Evolutionary conservation across 30 jellyfish, hydroid and myxozoan species (phyloP).

Genomic region (Morbakka virulenta): DNA sequence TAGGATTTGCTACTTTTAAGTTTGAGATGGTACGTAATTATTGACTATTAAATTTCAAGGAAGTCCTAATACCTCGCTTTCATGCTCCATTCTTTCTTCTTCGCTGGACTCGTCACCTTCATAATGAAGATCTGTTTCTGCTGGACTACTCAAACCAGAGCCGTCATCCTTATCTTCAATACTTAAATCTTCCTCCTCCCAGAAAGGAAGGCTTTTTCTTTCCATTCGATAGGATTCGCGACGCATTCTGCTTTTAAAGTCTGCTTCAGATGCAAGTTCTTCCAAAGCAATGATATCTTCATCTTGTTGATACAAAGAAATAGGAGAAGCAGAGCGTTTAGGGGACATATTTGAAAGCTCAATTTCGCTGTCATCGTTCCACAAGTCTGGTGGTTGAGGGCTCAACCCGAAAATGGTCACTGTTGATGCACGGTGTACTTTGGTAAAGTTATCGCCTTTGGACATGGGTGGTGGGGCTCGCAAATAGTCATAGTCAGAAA

Average conservation of each 20-base stretch:
- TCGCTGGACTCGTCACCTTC: constrained; percentile 55
- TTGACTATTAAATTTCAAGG: too few relatives aligned
- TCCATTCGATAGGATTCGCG: neutral
- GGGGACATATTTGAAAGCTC: constrained; percentile 22
- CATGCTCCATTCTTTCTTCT: neutral
- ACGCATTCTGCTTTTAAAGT: neutral
- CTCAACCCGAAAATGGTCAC: constrained; percentile 64
- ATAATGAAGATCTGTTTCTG: constrained; percentile 50
- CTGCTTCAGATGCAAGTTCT: constrained; percentile 31
- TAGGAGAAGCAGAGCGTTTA: constrained; percentile 15
- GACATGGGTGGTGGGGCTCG: constrained; percentile 86
- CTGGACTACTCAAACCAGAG: constrained; percentile 75
- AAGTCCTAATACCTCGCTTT: neutral
- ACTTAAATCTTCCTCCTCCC: constrained; percentile 69
- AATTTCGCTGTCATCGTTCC: constrained; percentile 72
- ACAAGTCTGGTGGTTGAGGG: constrained; percentile 82
- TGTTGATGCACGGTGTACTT: constrained; percentile 85
- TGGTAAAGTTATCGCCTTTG: constrained; percentile 68
- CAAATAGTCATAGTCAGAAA: constrained; percentile 64
- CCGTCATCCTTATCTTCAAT: constrained; percentile 80
- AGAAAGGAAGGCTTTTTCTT: neutral
- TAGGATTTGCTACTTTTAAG: too few relatives aligned
- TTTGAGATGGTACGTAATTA: too few relatives aligned
- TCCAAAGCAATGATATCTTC: constrained; percentile 31
- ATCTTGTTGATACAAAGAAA: neutral